A percentile compares a stretch with the other conserved stretches of the same genome.
Conservation (phyloP, 2,797 vertebrate species). For the Poecilia wingei region DNA sequence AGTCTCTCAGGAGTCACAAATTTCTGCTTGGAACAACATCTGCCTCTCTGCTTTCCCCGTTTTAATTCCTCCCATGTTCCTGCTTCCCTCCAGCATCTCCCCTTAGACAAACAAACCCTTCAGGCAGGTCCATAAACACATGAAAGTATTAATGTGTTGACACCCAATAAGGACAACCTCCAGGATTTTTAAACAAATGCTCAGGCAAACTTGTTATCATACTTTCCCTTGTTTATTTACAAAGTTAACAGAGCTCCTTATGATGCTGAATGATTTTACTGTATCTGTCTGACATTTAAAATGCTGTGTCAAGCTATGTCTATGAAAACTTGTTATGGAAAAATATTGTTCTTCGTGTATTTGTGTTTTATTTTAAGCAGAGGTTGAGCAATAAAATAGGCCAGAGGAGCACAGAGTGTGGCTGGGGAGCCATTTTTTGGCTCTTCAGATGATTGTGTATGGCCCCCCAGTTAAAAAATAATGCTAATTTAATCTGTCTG, state of each 20-base stretch:
- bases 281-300: background rate
- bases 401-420: background rate
- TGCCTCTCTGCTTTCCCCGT: conserved; percentile 10
- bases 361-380: background rate
- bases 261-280: background rate
- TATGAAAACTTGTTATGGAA: background rate
- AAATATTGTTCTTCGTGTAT: background rate
- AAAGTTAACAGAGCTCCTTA: background rate
- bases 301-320: background rate
- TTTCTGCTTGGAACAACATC: conserved; percentile 50
- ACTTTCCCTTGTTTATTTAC: background rate
- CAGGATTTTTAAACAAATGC: conserved; percentile 11
- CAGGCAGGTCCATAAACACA: conserved; percentile 62
- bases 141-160: conserved; percentile 52
- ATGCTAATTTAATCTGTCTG: background rate
- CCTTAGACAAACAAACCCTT: conserved; percentile 50
- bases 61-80: conserved; percentile 3
- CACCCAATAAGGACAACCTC: conserved; percentile 25
- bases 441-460: background rate
- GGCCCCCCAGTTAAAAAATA: background rate
- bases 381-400: background rate
- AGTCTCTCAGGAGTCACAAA: conserved; percentile 49
- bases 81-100: background rate
- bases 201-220: background rate
- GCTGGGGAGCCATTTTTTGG: background rate